Percentiles rank a stretch among this genome's conserved stretches.
These are phyloP conservation scores for Drosophila pachea DNA, from an alignment of 1,140 invertebrate genomes.

Conservation along the genomic window DNA sequence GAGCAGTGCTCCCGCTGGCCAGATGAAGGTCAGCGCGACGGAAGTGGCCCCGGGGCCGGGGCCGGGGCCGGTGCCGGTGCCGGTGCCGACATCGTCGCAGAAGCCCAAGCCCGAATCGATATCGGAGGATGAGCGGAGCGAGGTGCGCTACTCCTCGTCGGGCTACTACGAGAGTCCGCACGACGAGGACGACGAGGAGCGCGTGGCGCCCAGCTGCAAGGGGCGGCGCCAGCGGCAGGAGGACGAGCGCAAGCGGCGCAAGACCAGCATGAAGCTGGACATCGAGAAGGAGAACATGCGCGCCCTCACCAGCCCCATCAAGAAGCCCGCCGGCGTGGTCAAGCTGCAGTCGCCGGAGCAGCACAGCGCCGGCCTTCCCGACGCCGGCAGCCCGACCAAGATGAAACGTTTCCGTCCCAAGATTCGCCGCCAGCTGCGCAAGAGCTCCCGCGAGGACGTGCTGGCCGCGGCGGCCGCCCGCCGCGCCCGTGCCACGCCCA, in stretches of 20 bases:
- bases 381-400: slow-evolving; percentile 71
- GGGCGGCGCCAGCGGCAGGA: slow-evolving; percentile 63
- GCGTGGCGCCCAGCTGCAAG: slow-evolving; percentile 46
- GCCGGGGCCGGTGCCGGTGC: too few species aligned
- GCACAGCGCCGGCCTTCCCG: slow-evolving; percentile 22
- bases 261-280: slow-evolving; percentile 77
- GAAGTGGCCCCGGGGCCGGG: slow-evolving; percentile 19
- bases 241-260: slow-evolving; percentile 76
- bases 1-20: slow-evolving; percentile 26
- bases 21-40: slow-evolving; percentile 43
- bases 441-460: slow-evolving; percentile 69
- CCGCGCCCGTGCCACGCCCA: slow-evolving; percentile 43
- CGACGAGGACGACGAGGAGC: slow-evolving; percentile 81
- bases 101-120: slow-evolving; percentile 79
- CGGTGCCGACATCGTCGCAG: too few species aligned
- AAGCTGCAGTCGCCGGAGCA: slow-evolving; percentile 65
- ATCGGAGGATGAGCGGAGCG: slow-evolving; percentile 84
- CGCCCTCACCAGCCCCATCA: slow-evolving; percentile 74
- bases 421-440: slow-evolving; percentile 70
- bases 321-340: slow-evolving; percentile 45
- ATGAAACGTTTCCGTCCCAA: slow-evolving; percentile 78
- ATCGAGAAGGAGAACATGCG: slow-evolving; percentile 78
- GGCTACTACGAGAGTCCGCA: slow-evolving; percentile 90
- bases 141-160: slow-evolving; percentile 85
- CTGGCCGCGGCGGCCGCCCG: slow-evolving; percentile 52